Conservation (phyloP, 2,888 invertebrate genomes). For the Amiota mariae region DNA sequence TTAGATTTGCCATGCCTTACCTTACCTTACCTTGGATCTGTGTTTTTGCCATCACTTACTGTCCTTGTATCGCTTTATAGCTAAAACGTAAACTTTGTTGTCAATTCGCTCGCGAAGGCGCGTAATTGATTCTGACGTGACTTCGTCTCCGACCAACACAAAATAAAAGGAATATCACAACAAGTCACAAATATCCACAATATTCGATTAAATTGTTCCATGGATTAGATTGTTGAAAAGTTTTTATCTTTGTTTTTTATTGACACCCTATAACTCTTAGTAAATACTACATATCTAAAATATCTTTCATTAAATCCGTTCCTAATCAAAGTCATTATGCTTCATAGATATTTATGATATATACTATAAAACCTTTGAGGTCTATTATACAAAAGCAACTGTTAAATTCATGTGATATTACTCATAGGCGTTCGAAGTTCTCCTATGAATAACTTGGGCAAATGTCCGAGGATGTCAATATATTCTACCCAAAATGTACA, state of each 20-base stretch:
- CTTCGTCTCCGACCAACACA: constrained; percentile 24
- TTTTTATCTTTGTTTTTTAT: neutral
- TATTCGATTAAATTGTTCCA: neutral
- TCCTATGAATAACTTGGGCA: no score
- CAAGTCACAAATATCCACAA: constrained; percentile 7
- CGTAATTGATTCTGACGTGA: constrained; percentile 65
- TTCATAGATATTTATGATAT: no score
- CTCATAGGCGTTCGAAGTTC: no score
- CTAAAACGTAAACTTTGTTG: constrained; percentile 49
- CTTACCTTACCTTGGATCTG: neutral
- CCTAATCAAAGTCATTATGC: no score
- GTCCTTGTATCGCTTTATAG: constrained; percentile 15
- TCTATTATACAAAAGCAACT: no score
- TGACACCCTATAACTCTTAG: no score
- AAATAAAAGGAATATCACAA: constrained; percentile 20
- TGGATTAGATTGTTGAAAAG: constrained; percentile 28
- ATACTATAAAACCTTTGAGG: no score
- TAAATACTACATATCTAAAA: neutral
- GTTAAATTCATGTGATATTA: no score
- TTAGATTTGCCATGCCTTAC: neutral
- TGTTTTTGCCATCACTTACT: constrained; percentile 4
- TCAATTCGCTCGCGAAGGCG: constrained; percentile 56
- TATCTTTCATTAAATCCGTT: no score
- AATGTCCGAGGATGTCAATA: no score
- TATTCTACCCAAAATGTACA: no score